Percentiles rank a stretch among this genome's conserved stretches.
Evolutionary conservation across 2,797 vertebrate genomes (phyloP).

Genomic region (Periparus ater): DNA sequence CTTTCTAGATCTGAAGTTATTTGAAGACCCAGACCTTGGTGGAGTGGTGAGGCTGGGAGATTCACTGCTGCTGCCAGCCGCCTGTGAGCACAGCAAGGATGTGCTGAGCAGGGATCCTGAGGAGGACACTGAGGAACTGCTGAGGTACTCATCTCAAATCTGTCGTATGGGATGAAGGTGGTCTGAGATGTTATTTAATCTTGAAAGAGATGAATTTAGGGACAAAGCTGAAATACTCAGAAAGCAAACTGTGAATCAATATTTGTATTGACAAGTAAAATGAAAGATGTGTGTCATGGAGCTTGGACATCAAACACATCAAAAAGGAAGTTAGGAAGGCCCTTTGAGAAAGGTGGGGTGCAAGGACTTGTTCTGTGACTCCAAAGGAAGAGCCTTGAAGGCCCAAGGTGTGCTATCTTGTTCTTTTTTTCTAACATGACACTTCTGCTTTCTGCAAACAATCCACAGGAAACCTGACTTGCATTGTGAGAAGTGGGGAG

Average conservation of each 20-base stretch:
- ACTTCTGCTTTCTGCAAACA: background rate
- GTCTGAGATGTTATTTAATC: background rate
- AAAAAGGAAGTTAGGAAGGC: background rate
- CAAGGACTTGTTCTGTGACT: background rate
- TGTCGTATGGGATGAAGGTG: background rate
- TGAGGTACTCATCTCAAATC: constrained; percentile 76
- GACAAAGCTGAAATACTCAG: background rate
- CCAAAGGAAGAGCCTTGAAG: background rate
- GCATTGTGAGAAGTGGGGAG: background rate
- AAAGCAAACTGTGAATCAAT: background rate
- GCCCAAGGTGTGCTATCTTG: background rate
- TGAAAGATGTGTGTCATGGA: background rate
- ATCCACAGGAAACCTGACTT: background rate
- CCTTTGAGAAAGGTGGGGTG: background rate
- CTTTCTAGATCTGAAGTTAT: constrained; percentile 77
- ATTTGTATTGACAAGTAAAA: background rate
- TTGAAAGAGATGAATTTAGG: background rate
- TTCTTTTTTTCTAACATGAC: background rate
- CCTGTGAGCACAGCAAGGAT: constrained; percentile 5
- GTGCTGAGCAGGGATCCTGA: background rate
- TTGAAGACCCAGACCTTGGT: constrained; percentile 83
- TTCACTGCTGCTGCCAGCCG: constrained; percentile 75
- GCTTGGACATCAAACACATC: background rate
- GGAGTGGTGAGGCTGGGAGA: constrained; percentile 76
- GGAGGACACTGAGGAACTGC: constrained; percentile 74